phyloP scores from a whole-genome alignment of 2,797 vertebrate species.

The Remorina albescens region DNA sequence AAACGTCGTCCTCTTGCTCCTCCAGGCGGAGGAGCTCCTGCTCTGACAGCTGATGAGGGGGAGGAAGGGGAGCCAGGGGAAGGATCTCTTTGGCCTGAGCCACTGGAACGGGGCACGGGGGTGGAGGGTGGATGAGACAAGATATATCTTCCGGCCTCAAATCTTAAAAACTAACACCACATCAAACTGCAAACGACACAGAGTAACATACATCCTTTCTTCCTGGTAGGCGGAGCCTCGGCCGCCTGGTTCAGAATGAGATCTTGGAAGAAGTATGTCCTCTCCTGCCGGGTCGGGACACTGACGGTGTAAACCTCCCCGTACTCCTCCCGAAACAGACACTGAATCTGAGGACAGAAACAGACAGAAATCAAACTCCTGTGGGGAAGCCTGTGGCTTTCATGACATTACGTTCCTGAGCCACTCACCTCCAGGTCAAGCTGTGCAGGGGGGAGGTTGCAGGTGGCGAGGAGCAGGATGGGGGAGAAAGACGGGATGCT shows the following conservation, averaged over 20 bases:
- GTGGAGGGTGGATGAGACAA: no score
- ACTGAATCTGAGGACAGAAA: conserved; percentile 83
- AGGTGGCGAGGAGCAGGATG: conserved; percentile 91
- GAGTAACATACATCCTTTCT: conserved; percentile 58
- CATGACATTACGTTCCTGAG: not conserved
- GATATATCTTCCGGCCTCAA: not conserved
- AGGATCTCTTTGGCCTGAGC: conserved; percentile 84
- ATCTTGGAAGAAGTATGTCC: conserved; percentile 88
- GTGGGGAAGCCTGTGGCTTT: not conserved
- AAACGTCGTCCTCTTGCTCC: conserved; percentile 89
- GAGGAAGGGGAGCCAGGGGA: conserved; percentile 86
- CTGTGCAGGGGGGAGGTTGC: conserved; percentile 74
- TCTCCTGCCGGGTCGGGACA: conserved; percentile 84
- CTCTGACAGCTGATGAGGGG: conserved; percentile 82
- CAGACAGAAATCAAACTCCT: not conserved
- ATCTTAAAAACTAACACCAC: not conserved
- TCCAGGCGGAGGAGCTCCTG: conserved; percentile 86
- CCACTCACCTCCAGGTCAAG: conserved; percentile 87
- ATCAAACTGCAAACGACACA: no score
- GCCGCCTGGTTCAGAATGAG: conserved; percentile 89
- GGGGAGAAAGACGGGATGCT: conserved; percentile 92
- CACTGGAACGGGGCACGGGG: conserved; percentile 47
- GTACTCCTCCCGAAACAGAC: conserved; percentile 85
- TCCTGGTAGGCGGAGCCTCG: conserved; percentile 85
- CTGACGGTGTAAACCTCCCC: conserved; percentile 88